Evolutionary conservation across 2,113 vertebrate species (phyloP).

Genomic region (Ophiodon elongatus): DNA sequence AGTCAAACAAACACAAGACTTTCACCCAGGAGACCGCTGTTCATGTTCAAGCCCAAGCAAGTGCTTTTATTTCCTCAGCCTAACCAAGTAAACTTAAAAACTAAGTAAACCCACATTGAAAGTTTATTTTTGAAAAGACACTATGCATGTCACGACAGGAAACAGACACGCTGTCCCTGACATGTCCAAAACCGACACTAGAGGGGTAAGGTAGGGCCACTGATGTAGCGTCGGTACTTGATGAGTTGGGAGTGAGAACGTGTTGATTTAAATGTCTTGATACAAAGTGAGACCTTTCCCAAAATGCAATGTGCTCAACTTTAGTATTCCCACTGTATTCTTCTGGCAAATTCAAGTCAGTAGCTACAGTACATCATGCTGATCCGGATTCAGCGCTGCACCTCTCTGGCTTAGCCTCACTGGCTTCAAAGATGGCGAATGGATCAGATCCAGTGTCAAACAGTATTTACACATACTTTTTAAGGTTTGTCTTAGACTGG

Average conservation of each 20-base stretch:
- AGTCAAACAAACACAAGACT: too few species aligned
- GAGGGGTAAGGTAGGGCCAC: too few species aligned
- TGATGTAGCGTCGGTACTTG: too few species aligned
- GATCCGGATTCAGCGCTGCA: constrained; percentile 19
- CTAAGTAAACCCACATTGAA: too few species aligned
- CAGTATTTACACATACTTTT: constrained; percentile 3
- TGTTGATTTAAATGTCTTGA: background rate
- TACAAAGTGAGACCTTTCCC: background rate
- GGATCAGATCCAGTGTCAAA: constrained; percentile 40
- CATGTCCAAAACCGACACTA: background rate
- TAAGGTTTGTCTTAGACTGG: constrained; percentile 8
- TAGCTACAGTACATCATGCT: constrained; percentile 33
- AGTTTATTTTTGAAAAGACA: too few species aligned
- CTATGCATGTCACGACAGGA: too few species aligned
- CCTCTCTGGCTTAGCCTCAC: constrained; percentile 3
- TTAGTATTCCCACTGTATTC: background rate
- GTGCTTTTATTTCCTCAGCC: too few species aligned
- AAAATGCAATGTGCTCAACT: background rate
- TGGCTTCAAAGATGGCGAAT: background rate
- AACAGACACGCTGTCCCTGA: background rate
- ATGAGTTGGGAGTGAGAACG: too few species aligned
- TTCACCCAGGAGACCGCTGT: background rate
- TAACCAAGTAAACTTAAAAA: background rate
- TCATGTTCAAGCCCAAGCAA: too few species aligned
- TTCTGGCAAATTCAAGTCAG: background rate